These are phyloP conservation scores for Drosophila lacteicornis DNA, from an alignment of 1,140 invertebrate species.

Conservation along the genomic window DNA sequence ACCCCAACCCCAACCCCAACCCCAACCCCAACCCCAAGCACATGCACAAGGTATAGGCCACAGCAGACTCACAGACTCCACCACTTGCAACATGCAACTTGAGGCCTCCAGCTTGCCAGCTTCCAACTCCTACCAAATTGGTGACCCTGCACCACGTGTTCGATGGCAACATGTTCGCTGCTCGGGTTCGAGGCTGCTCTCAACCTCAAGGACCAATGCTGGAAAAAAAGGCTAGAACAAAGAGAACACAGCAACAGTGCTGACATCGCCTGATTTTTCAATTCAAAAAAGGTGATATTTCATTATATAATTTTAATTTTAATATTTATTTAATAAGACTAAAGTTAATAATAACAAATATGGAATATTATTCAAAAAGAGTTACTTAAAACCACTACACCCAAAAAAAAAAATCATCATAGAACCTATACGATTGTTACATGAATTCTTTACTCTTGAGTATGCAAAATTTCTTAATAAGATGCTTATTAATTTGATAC, in stretches of 20 bases:
- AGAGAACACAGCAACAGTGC: not conserved
- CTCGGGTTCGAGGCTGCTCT: constrained; percentile 12
- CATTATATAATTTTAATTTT: not conserved
- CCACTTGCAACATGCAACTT: constrained; percentile 47
- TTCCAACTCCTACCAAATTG: constrained; percentile 9
- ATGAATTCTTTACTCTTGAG: too few relatives aligned
- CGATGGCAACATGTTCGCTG: constrained; percentile 13
- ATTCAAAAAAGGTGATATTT: not conserved
- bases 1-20: constrained; percentile 16
- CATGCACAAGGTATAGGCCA: constrained; percentile 6
- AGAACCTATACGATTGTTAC: too few relatives aligned
- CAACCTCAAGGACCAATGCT: constrained; percentile 2
- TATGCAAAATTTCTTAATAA: too few relatives aligned
- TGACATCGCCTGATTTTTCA: not conserved
- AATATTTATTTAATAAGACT: too few relatives aligned
- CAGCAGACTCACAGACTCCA: constrained; percentile 58
- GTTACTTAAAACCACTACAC: too few relatives aligned
- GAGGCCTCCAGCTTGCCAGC: not conserved
- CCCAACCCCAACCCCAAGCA: constrained; percentile 18
- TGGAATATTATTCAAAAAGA: too few relatives aligned
- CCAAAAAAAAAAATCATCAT: too few relatives aligned
- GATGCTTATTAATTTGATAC: too few relatives aligned
- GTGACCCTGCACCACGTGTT: constrained; percentile 5
- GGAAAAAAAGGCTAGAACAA: not conserved
- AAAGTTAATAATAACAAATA: too few relatives aligned